Evolutionary conservation across 2,888 invertebrate species (phyloP), one percentile per base, ranked within the genome.

Genomic region (Polymixis lichenea): DNA sequence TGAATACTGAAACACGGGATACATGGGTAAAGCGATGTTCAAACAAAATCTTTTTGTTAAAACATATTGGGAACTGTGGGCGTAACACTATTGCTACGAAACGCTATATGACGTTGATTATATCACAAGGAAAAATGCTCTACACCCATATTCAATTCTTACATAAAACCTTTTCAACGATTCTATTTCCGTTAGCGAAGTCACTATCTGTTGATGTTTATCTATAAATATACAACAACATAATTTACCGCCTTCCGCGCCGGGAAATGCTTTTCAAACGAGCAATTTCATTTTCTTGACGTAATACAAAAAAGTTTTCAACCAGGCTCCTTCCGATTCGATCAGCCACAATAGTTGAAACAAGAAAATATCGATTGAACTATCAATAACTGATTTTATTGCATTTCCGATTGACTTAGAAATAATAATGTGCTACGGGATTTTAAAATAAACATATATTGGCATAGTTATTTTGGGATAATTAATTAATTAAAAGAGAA

Each of bases 221-320:
- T 78, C 72, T 66, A 58, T 46, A 66, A 58, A 80, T 70, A 67
- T 58, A 80, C 46, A 72, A 79, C 56, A 56, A 78, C 69, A 70
- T 69, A 69, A 55, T 71, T 67, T 73, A 69, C 38, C 58, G 66
- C 17, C 61, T 78, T 83, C 72, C 79, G 67, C 55, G 51, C 68
- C 53, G 74, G 80, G 46, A 79, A 84, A 84, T 75, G 69, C 49
- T 75, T 80, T 82, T 75, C 84, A 72, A 75, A 43, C 32, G 43
- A 58, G 75, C 28, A 61, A 62, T 70, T 80, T 72, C 38, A 46
- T 65, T 75, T 80, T 65, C 58, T 68, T 62, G 61, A 43, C 62
- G 74, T 61, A 70, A 55, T 60, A 61, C 51, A 67, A 38, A 65
- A 55, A 43, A 53, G 13, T 53, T 53, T 65, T 71, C 38, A 68